phyloP scores from a whole-genome alignment of 2,797 vertebrate species.

The Eptatretus atami region DNA sequence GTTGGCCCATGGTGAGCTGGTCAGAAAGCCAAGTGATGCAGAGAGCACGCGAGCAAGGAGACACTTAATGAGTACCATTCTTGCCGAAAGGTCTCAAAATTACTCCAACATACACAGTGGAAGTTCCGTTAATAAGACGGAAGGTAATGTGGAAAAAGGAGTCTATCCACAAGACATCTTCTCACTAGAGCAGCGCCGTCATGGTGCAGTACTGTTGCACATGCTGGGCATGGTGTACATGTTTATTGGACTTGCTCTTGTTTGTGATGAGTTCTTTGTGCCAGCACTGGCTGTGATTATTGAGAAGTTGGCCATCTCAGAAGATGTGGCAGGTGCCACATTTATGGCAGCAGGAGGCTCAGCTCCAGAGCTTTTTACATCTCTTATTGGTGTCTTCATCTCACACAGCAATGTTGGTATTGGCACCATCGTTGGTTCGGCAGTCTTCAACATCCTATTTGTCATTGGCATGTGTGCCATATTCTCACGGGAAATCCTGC shows the following conservation, averaged over 20 bases:
- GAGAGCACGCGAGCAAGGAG: no score
- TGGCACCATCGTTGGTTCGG: constrained; percentile 87
- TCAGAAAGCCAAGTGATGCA: no score
- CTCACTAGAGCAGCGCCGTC: constrained; percentile 28
- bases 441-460: constrained; percentile 93
- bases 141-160: constrained; percentile 19
- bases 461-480: constrained; percentile 98
- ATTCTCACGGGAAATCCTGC: constrained; percentile 85
- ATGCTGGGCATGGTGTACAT: constrained; percentile 94
- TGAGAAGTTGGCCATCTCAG: constrained; percentile 63
- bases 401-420: constrained; percentile 95
- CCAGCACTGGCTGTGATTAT: constrained; percentile 87
- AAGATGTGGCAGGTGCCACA: constrained; percentile 83
- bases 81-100: background rate
- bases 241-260: constrained; percentile 91
- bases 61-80: no score
- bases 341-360: constrained; percentile 97
- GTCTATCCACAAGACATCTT: constrained; percentile 64
- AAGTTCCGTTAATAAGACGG: constrained; percentile 13
- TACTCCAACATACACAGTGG: constrained; percentile 20
- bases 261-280: constrained; percentile 95
- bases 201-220: constrained; percentile 53
- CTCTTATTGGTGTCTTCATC: constrained; percentile 87
- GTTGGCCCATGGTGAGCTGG: no score
- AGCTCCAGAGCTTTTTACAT: constrained; percentile 89